phyloP scores from a whole-genome alignment of 2,113 vertebrate species.

The Phrynosoma platyrhinos region DNA sequence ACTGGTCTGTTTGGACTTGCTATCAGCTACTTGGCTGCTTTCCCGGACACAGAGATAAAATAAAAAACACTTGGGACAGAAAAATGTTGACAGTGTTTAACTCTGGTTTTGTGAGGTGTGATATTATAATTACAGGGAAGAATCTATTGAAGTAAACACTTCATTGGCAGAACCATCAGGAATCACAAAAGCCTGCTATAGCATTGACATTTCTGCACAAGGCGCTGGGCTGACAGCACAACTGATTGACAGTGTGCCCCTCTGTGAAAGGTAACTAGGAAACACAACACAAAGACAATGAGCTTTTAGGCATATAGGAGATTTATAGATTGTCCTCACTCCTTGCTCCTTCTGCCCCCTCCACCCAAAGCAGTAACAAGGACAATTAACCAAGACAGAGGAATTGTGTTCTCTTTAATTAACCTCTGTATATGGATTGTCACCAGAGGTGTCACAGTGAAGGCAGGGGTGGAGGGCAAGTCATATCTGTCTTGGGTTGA shows the following conservation, averaged over 20 bases:
- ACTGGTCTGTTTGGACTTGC: too few relatives aligned
- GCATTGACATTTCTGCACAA: constrained; percentile 32
- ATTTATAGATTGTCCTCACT: neutral
- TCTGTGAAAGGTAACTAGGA: constrained; percentile 33
- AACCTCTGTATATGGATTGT: neutral
- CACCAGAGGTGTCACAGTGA: neutral
- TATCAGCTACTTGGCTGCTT: too few relatives aligned
- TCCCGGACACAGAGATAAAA: neutral
- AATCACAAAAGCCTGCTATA: constrained; percentile 36
- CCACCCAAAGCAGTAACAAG: constrained; percentile 29
- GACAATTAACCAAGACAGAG: constrained; percentile 22
- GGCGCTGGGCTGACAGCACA: constrained; percentile 53
- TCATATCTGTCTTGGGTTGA: neutral
- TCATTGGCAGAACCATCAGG: constrained; percentile 61
- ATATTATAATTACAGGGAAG: constrained; percentile 54
- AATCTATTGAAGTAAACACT: constrained; percentile 57
- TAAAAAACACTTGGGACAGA: constrained; percentile 46
- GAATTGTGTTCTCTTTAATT: constrained; percentile 24
- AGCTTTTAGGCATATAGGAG: constrained; percentile 32
- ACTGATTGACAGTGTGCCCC: constrained; percentile 55
- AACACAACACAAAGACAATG: constrained; percentile 23
- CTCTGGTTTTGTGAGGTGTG: constrained; percentile 25
- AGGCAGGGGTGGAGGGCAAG: neutral
- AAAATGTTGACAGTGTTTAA: constrained; percentile 50
- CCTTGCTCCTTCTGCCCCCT: constrained; percentile 2